phyloP scores from a whole-genome alignment of 2,113 vertebrate genomes.

The Chionomys nivalis region DNA sequence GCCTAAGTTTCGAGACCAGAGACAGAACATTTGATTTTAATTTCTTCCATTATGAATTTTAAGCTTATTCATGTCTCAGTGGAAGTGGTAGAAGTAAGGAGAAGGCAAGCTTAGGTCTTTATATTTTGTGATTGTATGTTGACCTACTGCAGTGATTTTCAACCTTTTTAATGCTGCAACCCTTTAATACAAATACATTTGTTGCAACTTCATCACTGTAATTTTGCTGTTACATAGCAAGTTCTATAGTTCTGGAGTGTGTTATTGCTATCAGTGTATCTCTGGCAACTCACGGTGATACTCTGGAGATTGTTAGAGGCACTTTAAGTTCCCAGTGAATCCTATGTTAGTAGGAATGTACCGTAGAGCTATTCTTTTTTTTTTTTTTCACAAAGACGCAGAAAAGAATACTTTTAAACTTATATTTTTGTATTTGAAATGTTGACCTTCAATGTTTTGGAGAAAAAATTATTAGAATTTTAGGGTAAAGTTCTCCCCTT shows the following conservation, averaged over 20 bases:
- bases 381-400: background rate
- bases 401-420: conserved; percentile 1
- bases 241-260: background rate
- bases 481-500: background rate
- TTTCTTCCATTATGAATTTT: conserved; percentile 26
- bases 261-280: background rate
- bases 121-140: background rate
- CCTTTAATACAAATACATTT: background rate
- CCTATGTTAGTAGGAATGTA: background rate
- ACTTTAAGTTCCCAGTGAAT: background rate
- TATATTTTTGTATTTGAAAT: background rate
- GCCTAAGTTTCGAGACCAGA: background rate
- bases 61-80: background rate
- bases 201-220: background rate
- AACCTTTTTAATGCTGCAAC: background rate
- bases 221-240: background rate
- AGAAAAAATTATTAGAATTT: background rate
- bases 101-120: background rate
- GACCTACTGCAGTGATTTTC: background rate
- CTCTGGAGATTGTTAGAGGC: background rate
- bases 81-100: background rate
- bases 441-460: background rate
- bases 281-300: background rate
- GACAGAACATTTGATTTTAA: background rate
- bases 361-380: background rate